A percentile compares a stretch with the other conserved stretches of the same genome.
Evolutionary conservation across 2,888 invertebrate genomes (phyloP).

Genomic region (Arrhopalites spinosus): DNA sequence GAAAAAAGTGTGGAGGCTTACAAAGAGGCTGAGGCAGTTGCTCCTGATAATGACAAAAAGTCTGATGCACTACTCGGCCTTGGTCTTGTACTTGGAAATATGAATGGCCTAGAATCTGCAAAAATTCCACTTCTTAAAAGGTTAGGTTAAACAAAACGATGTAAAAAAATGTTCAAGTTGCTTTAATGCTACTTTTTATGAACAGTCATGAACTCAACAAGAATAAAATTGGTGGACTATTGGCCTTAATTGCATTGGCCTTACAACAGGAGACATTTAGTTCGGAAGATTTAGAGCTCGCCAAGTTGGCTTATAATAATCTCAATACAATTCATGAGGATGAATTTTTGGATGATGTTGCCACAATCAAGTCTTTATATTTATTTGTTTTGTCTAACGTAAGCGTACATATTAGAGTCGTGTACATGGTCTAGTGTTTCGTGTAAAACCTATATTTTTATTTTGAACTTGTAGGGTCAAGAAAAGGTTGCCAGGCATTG

Average conservation of each 20-base stretch:
- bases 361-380: constrained; percentile 27
- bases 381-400: constrained; percentile 7
- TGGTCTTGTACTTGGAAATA: constrained; percentile 44
- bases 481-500: constrained; percentile 21
- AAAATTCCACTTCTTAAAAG: constrained; percentile 30
- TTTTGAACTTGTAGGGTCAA: neutral
- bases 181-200: neutral
- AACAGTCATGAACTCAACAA: constrained; percentile 15
- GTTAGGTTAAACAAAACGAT: neutral
- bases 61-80: constrained; percentile 44
- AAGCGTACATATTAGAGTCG: neutral
- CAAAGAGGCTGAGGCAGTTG: constrained; percentile 34
- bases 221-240: constrained; percentile 29
- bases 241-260: constrained; percentile 30
- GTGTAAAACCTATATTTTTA: neutral
- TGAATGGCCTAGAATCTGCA: constrained; percentile 41
- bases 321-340: constrained; percentile 12
- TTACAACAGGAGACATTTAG: constrained; percentile 30
- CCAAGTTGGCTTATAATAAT: constrained; percentile 24
- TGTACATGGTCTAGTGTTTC: neutral
- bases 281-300: constrained; percentile 19
- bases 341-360: constrained; percentile 29
- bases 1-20: constrained; percentile 42
- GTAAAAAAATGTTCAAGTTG: neutral
- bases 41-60: constrained; percentile 39